Conservation (phyloP, 2,797 vertebrate genomes). For the Pogonophryne albipinna region DNA sequence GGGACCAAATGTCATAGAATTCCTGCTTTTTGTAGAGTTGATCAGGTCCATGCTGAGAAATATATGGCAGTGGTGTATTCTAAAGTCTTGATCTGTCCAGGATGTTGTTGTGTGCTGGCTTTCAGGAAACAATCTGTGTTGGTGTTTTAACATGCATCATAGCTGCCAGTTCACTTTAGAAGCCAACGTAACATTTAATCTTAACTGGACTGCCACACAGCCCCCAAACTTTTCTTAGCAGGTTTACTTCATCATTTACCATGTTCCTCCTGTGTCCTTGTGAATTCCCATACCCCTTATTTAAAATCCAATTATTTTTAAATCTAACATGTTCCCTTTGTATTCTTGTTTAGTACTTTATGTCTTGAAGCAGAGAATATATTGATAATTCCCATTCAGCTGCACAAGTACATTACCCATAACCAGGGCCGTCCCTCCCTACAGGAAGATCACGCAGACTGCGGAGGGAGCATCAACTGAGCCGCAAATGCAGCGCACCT, state of each 20-base stretch:
- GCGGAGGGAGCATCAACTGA: no score
- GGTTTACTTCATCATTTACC: neutral
- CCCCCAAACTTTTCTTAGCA: neutral
- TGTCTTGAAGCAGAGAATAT: no score
- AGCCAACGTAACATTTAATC: neutral
- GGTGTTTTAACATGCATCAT: neutral
- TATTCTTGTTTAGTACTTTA: neutral
- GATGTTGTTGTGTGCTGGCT: neutral
- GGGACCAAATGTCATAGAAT: neutral
- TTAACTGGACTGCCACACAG: neutral
- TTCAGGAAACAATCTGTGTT: neutral
- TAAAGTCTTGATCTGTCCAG: neutral
- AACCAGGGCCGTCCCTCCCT: no score
- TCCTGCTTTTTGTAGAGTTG: neutral
- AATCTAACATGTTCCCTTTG: neutral
- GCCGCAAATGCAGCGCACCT: no score
- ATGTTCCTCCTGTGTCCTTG: neutral
- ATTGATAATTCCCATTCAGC: no score
- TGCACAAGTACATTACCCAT: no score
- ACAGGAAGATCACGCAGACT: no score
- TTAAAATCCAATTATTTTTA: neutral
- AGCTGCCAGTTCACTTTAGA: conserved; percentile 1
- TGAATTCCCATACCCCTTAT: neutral
- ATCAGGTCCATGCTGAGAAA: neutral
- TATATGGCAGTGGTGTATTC: neutral